These are phyloP conservation scores for Camponotus vicinus DNA, from an alignment of 1,140 invertebrate species.

Conservation along the genomic window DNA sequence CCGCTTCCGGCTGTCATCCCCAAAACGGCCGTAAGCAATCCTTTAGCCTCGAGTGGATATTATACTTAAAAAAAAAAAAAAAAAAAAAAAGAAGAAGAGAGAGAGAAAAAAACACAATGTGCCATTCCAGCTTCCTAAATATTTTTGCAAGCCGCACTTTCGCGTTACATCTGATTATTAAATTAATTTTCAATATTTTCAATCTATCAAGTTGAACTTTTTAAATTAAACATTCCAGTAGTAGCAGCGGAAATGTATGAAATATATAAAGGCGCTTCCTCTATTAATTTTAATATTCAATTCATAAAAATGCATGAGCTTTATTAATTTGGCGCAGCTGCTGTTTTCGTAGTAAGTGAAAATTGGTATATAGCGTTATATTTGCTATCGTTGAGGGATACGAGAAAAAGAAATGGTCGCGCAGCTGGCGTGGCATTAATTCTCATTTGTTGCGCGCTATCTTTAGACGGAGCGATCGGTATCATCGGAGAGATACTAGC, in stretches of 20 bases:
- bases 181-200: not conserved
- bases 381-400: constrained; percentile 10
- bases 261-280: not conserved
- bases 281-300: not conserved
- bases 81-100: not conserved
- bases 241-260: not conserved
- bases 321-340: not conserved
- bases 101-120: too few species aligned
- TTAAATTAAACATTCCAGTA: not conserved
- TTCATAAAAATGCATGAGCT: not conserved
- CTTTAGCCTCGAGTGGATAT: constrained; percentile 37
- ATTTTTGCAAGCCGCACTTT: constrained; percentile 15
- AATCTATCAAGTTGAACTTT: not conserved
- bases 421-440: constrained; percentile 46
- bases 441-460: constrained; percentile 56
- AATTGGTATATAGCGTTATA: not conserved
- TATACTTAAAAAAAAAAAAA: constrained; percentile 25
- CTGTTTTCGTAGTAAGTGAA: not conserved
- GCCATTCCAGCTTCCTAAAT: not conserved
- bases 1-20: constrained; percentile 30
- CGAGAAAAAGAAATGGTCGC: not conserved
- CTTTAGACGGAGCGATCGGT: constrained; percentile 53
- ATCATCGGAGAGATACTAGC: constrained; percentile 24
- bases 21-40: constrained; percentile 25
- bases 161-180: not conserved